Conservation (phyloP, 2,888 invertebrate species). For the Falcaria lacertinaria region DNA sequence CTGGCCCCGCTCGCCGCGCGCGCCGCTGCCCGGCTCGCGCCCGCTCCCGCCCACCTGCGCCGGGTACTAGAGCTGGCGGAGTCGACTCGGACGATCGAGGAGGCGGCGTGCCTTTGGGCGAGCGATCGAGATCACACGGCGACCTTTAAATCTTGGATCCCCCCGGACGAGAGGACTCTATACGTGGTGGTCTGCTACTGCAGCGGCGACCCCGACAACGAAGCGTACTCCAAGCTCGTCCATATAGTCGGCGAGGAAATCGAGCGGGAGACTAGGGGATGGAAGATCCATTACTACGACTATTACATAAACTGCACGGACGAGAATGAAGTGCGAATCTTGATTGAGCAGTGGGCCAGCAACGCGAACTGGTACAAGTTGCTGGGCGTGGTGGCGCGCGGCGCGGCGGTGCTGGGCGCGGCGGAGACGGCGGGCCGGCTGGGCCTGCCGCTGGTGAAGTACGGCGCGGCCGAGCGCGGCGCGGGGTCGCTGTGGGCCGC, state of each 20-base stretch:
- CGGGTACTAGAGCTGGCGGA: not conserved
- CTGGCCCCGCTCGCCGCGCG: not conserved
- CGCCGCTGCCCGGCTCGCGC: not conserved
- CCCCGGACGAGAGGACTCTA: not conserved
- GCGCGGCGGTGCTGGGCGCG: constrained; percentile 7
- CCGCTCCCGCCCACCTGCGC: not conserved
- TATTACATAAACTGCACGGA: constrained; percentile 11
- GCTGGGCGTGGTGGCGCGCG: constrained; percentile 19
- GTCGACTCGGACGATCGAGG: not conserved
- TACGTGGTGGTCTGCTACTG: not conserved
- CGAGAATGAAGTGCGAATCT: not conserved
- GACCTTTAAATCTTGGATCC: not conserved
- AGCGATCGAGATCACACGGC: not conserved
- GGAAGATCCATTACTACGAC: not conserved
- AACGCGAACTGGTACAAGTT: constrained; percentile 3
- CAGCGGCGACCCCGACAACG: not conserved
- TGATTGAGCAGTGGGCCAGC: not conserved
- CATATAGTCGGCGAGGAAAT: not conserved
- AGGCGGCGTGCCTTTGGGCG: not conserved
- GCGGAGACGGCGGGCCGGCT: constrained; percentile 4
- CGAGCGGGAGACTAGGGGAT: not conserved
- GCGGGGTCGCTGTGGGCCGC: constrained; percentile 13
- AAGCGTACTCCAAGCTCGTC: not conserved
- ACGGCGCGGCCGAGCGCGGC: constrained; percentile 16
- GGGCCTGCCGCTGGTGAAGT: constrained; percentile 16